phyloP scores from a whole-genome alignment of 2,888 invertebrate genomes.

The Formica aserva region DNA sequence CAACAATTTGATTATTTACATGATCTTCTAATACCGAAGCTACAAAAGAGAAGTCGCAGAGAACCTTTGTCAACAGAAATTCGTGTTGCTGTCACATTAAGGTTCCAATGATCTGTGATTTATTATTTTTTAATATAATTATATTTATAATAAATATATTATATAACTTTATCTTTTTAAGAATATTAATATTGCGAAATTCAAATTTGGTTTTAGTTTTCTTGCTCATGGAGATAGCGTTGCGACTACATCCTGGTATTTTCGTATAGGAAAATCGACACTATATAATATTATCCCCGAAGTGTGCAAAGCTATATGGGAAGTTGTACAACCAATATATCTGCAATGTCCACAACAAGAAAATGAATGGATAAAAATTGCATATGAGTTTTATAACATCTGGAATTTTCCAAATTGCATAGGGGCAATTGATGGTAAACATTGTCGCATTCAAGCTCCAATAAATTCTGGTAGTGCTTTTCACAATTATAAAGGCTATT shows the following conservation, averaged over 20 bases:
- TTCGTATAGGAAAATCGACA: neutral
- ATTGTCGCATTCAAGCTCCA: neutral
- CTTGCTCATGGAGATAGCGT: neutral
- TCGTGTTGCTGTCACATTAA: neutral
- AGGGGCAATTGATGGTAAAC: neutral
- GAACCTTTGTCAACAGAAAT: neutral
- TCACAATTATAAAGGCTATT: neutral
- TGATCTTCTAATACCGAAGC: neutral
- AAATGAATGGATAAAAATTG: neutral
- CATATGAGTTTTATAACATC: neutral
- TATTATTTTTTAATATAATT: neutral
- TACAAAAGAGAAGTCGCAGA: neutral
- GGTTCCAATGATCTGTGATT: neutral
- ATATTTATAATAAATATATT: neutral
- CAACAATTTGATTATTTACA: neutral
- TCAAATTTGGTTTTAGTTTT: neutral
- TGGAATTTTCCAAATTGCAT: conserved; percentile 5
- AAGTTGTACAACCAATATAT: too few relatives aligned
- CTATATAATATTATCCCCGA: neutral
- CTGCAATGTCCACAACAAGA: too few relatives aligned
- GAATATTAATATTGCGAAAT: neutral
- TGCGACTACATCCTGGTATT: neutral
- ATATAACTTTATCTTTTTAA: neutral
- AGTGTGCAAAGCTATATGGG: neutral
- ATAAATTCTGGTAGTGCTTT: neutral